Evolutionary conservation across 1,140 invertebrate genomes (phyloP).

Genomic region (Drosophila micromelanica): DNA sequence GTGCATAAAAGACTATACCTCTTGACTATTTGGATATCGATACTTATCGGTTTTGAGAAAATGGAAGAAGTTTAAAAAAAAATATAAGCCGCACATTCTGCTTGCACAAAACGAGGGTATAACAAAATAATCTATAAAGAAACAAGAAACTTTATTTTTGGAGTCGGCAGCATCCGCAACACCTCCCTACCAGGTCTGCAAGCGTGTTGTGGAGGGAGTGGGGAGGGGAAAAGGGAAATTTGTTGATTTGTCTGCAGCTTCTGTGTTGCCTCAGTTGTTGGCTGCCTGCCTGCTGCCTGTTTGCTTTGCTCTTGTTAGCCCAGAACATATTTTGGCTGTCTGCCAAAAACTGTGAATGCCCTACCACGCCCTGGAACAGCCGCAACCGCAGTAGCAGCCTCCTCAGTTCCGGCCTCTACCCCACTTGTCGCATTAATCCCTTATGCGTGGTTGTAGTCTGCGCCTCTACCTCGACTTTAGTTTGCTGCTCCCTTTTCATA

Average conservation of each 20-base stretch:
- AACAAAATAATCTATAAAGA: neutral
- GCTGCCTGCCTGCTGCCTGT: conserved; percentile 16
- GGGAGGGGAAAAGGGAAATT: conserved; percentile 16
- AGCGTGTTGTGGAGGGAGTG: neutral
- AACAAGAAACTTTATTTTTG: conserved; percentile 37
- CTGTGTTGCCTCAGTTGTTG: conserved; percentile 36
- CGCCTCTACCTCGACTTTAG: conserved; percentile 7
- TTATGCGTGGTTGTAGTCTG: conserved; percentile 25
- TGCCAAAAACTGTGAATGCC: conserved; percentile 34
- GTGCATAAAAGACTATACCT: too few relatives aligned
- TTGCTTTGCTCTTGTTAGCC: conserved; percentile 40
- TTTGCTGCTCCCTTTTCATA: conserved; percentile 9
- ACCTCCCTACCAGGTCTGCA: conserved; percentile 10
- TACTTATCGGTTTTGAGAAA: too few relatives aligned
- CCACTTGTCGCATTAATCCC: conserved; percentile 42
- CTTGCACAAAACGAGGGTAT: neutral
- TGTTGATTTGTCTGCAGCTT: conserved; percentile 44
- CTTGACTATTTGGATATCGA: too few relatives aligned
- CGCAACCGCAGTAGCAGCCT: neutral
- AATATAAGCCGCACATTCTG: too few relatives aligned
- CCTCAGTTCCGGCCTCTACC: neutral
- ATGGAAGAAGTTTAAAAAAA: too few relatives aligned
- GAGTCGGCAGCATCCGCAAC: conserved; percentile 18
- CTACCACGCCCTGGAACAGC: conserved; percentile 18
- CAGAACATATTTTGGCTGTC: conserved; percentile 41